phyloP scores from a whole-genome alignment of 1,140 invertebrate genomes.

The Apocrypta bakeri region DNA sequence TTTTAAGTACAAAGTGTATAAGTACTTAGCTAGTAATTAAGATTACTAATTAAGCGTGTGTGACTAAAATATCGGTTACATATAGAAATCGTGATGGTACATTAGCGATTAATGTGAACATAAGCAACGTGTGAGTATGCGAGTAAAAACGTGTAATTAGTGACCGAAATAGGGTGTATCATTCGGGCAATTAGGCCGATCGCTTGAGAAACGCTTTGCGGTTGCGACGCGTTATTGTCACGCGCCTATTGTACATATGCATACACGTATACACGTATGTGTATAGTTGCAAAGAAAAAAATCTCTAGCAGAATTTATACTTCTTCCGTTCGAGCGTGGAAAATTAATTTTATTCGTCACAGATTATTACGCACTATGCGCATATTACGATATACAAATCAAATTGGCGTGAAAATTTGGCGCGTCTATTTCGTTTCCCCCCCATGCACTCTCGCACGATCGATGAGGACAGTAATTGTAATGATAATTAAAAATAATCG shows the following conservation, averaged over 20 bases:
- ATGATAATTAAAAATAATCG: too few relatives aligned
- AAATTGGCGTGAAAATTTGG: too few relatives aligned
- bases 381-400: background rate
- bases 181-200: constrained; percentile 26
- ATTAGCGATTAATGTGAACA: background rate
- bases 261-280: too few relatives aligned
- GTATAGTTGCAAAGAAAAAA: background rate
- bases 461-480: too few relatives aligned
- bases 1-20: constrained; percentile 28
- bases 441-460: background rate
- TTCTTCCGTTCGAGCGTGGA: background rate
- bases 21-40: constrained; percentile 26
- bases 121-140: constrained; percentile 12
- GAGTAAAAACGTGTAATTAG: constrained; percentile 31
- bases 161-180: background rate
- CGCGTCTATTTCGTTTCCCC: background rate
- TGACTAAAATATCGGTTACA: constrained; percentile 30
- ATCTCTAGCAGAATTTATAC: background rate
- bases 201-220: background rate
- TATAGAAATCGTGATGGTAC: background rate
- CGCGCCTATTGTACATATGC: too few relatives aligned
- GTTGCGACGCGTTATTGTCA: background rate
- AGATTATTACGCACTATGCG: background rate
- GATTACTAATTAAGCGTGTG: constrained; percentile 37
- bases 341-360: background rate